Conservation (phyloP, 30 jellyfish, hydroid and myxozoan genomes). For the Morbakka virulenta region DNA sequence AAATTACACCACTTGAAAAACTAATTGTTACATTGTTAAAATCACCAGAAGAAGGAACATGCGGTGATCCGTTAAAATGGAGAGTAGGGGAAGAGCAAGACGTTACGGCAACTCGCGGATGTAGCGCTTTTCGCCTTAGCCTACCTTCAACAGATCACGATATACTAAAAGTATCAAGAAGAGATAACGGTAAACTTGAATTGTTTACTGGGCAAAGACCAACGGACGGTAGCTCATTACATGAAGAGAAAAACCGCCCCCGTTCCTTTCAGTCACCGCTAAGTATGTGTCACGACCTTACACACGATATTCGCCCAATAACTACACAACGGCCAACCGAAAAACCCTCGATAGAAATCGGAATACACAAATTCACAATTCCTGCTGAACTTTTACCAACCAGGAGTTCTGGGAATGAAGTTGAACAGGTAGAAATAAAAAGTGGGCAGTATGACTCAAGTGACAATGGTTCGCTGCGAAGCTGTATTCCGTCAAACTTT, state of each 20-base stretch:
- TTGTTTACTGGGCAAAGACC: conserved; percentile 73
- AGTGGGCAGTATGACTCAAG: no score
- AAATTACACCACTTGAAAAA: conserved; percentile 68
- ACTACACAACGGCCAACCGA: no score
- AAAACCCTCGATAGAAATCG: no score
- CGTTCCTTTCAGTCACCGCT: conserved; percentile 66
- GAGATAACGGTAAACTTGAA: conserved; percentile 34
- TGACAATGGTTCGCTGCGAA: no score
- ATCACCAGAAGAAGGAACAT: conserved; percentile 66
- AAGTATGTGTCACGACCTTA: conserved; percentile 58
- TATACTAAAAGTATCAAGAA: conserved; percentile 25
- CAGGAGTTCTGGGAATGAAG: no score
- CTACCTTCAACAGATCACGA: conserved; percentile 78
- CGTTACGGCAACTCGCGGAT: conserved; percentile 72
- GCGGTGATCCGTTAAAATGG: conserved; percentile 87
- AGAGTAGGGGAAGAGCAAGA: conserved; percentile 66
- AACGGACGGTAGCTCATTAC: conserved; percentile 16
- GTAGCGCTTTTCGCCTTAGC: conserved; percentile 55
- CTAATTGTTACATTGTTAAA: conserved; percentile 49
- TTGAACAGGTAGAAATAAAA: no score
- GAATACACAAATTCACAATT: no score
- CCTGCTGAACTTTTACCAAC: no score
- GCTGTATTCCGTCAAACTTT: no score
- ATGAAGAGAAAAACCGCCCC: conserved; percentile 52
- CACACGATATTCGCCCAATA: conserved; percentile 31